Base-by-base conservation (phyloP, 2,113 vertebrate genomes). In the Notothenia coriiceps region DNA sequence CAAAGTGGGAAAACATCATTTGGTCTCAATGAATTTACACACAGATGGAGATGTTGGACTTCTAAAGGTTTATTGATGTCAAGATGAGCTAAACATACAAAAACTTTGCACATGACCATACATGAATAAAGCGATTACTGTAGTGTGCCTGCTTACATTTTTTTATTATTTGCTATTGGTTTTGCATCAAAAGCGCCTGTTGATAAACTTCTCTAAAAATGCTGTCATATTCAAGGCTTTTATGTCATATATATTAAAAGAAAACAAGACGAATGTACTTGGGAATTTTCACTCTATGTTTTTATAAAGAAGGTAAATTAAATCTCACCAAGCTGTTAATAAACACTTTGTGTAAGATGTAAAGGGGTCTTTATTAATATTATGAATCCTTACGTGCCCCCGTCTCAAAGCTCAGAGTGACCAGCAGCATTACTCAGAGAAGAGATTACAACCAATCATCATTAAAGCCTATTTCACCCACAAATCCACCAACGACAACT, bases 381-480 rank as follows among this genome's bases (percentile, higher is more conserved):
- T 44, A 56, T 29, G 43, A 47, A 22, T 66, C 29, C 49, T 74
- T 51, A 68, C n/a, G 14, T 82, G 35, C 15, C 52, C 54, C 20
- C 6, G 20, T 64, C 47, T 50, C 71, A 62, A 83, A 61, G 40
- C 76, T 87, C 73, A 79, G 56, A 77, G 52, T 54, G n/a, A 76
- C 75, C 59, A 72, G 63, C 73, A 78, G 72, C 80, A 77, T 85
- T 79, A 77, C 79, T 71, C 56, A 83, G 47, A 84, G 90, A 87
- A 51, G 64, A 94, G 95, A 95, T 97, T 96, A 96, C 94, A 94
- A 94, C 86, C 91, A 94, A 92, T 95, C 88, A 92, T 89, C 89
- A 93, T 92, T 92, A 25, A 25, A 95, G 92, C 93, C 91, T 95
- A 92, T 95, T 96, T 94, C 87, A 86, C 89, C 49, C 88, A 69